Evolutionary conservation across 2,113 vertebrate genomes (phyloP).

Genomic region (Myrmophylax atrothorax): DNA sequence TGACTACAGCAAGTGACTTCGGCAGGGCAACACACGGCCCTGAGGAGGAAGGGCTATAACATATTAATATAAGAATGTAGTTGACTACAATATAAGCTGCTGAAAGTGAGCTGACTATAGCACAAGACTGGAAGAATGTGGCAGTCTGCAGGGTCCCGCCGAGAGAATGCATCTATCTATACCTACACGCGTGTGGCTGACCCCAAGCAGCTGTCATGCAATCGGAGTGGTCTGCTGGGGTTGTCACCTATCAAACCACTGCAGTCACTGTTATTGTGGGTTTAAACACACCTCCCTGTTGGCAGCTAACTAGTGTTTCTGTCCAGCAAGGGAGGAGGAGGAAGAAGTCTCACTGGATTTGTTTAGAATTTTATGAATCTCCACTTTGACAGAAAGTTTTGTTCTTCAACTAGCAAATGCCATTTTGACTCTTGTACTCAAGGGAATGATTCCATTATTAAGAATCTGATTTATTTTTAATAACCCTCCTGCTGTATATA

Average conservation of each 20-base stretch:
- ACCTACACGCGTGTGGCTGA: neutral
- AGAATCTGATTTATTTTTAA: constrained; percentile 51
- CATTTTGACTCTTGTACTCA: neutral
- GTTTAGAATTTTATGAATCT: neutral
- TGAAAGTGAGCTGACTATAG: constrained; percentile 48
- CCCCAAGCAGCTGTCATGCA: constrained; percentile 42
- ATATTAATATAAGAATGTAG: constrained; percentile 55
- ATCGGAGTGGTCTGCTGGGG: neutral
- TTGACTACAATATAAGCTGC: constrained; percentile 8
- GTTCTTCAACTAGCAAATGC: neutral
- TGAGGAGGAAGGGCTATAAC: neutral
- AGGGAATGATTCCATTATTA: neutral
- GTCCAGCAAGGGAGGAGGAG: neutral
- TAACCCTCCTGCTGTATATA: constrained; percentile 14
- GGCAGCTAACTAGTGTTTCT: too few relatives aligned
- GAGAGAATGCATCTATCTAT: constrained; percentile 54
- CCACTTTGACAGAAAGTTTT: neutral
- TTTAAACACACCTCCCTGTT: neutral
- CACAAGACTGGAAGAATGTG: constrained; percentile 54
- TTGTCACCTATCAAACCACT: neutral
- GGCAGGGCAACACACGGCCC: neutral
- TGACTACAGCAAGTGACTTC: constrained; percentile 61
- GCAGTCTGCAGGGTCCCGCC: constrained; percentile 33
- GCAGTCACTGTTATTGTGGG: neutral
- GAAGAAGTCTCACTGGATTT: neutral